Percentiles rank a stretch among this genome's conserved stretches.
phyloP scores from a whole-genome alignment of 2,888 invertebrate species.

The Drosophila austrosaltans region DNA sequence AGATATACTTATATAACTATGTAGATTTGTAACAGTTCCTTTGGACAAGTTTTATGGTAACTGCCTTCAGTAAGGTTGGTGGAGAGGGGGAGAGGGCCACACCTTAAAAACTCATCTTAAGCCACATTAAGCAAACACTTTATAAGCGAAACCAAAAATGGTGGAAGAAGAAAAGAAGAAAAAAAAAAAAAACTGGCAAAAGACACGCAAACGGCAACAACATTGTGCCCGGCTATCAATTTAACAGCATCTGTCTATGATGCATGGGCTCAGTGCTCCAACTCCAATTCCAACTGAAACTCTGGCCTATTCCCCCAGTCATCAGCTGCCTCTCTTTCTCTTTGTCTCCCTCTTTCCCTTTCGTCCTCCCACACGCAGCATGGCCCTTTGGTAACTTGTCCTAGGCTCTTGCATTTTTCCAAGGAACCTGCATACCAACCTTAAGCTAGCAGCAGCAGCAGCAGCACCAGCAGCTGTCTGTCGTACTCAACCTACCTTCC shows the following conservation, averaged over 20 bases:
- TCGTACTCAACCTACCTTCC: too few relatives aligned
- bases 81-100: conserved; percentile 21
- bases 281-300: not conserved
- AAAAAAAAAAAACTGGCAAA: conserved; percentile 26
- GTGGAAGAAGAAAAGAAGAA: not conserved
- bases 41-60: not conserved
- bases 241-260: conserved; percentile 82
- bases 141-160: not conserved
- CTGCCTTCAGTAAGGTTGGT: not conserved
- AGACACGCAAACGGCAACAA: conserved; percentile 64
- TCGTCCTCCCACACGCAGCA: conserved; percentile 31
- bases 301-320: conserved; percentile 22
- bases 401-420: conserved; percentile 65
- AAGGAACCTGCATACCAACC: conserved; percentile 68
- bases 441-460: too few relatives aligned
- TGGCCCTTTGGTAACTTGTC: conserved; percentile 44
- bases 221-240: conserved; percentile 77
- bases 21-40: not conserved
- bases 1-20: not conserved
- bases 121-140: conserved; percentile 43
- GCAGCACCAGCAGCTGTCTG: too few relatives aligned
- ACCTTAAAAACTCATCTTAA: conserved; percentile 42
- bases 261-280: conserved; percentile 54
- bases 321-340: conserved; percentile 9
- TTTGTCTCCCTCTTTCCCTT: not conserved